Evolutionary conservation across 23 tunicate genomes (phyloP).

Genomic region (Halocynthia aurantium): DNA sequence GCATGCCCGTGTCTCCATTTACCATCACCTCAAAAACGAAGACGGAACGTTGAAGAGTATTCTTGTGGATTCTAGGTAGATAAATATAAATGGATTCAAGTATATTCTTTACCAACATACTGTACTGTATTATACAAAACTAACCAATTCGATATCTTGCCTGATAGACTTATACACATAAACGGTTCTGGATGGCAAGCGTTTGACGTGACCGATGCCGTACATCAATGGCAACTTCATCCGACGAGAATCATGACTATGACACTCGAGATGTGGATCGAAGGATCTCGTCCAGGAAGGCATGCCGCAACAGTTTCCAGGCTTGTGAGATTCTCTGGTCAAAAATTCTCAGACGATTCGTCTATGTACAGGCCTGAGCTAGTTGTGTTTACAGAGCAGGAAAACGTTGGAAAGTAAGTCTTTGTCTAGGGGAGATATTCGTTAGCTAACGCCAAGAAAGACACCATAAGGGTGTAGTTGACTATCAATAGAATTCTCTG

Average conservation of each 20-base stretch:
- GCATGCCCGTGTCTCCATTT: slow-evolving; percentile 64
- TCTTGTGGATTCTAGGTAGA: slow-evolving; percentile 68
- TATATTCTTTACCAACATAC: background rate
- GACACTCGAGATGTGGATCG: slow-evolving; percentile 63
- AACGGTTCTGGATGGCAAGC: slow-evolving; percentile 92
- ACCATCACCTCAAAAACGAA: slow-evolving; percentile 33
- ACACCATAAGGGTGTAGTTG: too few relatives aligned
- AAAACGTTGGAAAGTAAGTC: slow-evolving; percentile 37
- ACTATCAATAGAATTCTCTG: too few relatives aligned
- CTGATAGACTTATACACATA: slow-evolving; percentile 56
- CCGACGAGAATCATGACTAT: slow-evolving; percentile 71
- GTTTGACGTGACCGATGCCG: slow-evolving; percentile 74
- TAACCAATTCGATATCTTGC: background rate
- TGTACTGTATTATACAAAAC: background rate
- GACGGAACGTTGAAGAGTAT: slow-evolving; percentile 27
- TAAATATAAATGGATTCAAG: background rate
- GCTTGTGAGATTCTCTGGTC: slow-evolving; percentile 77
- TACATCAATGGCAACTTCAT: slow-evolving; percentile 76
- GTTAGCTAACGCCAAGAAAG: too few relatives aligned
- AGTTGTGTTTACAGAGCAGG: slow-evolving; percentile 64
- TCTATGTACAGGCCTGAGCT: slow-evolving; percentile 65
- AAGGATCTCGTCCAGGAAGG: slow-evolving; percentile 67
- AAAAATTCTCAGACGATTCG: slow-evolving; percentile 25
- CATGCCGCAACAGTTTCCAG: slow-evolving; percentile 63
- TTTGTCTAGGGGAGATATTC: too few relatives aligned